Evolutionary conservation across 2,888 invertebrate genomes (phyloP).

Genomic region (Hirtodrosophila alboralis): DNA sequence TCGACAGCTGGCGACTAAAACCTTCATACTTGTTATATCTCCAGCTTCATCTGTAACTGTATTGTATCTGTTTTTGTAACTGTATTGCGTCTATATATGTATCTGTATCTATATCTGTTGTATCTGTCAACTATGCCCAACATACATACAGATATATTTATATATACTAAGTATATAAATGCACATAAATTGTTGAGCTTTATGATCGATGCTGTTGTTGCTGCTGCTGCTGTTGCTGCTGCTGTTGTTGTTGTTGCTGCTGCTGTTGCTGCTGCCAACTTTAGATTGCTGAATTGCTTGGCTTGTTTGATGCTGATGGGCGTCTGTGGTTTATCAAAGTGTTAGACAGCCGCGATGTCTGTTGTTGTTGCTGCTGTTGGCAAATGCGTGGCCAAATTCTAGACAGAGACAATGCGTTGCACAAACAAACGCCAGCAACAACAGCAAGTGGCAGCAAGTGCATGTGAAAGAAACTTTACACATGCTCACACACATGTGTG

Average conservation of each 20-base stretch:
- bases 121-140: conserved; percentile 6
- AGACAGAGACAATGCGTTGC: conserved; percentile 44
- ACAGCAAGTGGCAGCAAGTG: conserved; percentile 59
- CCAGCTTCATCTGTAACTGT: no score
- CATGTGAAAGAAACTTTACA: conserved; percentile 65
- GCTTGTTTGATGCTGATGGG: conserved; percentile 13
- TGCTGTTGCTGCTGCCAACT: conserved; percentile 4
- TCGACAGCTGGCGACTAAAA: no score
- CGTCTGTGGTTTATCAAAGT: conserved; percentile 68
- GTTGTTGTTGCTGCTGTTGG: conserved; percentile 16
- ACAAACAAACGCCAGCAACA: conserved; percentile 44
- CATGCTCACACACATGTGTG: conserved; percentile 2
- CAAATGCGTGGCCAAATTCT: conserved; percentile 72
- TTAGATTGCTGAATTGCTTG: conserved; percentile 8
- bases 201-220: conserved; percentile 22
- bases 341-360: conserved; percentile 46
- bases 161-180: no score
- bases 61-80: no score
- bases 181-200: conserved; percentile 34
- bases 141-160: conserved; percentile 12
- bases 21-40: no score
- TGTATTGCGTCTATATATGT: conserved; percentile 7
- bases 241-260: no score
- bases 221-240: conserved; percentile 7
- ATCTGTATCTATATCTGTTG: conserved; percentile 26